Evolutionary conservation across 1,140 invertebrate genomes (phyloP).

Genomic region (Diuraphis noxia): DNA sequence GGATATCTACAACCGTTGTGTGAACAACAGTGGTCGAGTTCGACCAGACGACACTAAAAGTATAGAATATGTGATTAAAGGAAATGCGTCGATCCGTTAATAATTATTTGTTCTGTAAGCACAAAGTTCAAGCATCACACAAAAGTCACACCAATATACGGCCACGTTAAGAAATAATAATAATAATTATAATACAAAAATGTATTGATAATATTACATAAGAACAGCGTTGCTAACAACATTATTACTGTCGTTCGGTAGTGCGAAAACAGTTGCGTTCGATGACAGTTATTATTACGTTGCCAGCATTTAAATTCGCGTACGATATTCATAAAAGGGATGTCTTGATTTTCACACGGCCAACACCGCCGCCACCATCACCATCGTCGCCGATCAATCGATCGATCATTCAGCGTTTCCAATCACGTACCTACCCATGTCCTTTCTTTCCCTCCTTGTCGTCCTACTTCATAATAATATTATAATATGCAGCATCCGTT

Average conservation of each 20-base stretch:
- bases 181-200: background rate
- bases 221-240: background rate
- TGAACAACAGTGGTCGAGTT: no score
- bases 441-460: background rate
- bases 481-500: background rate
- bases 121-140: background rate
- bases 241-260: background rate
- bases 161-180: background rate
- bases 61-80: background rate
- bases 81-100: background rate
- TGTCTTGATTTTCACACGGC: slow-evolving; percentile 41
- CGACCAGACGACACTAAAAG: background rate
- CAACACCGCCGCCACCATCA: no score
- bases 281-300: slow-evolving; percentile 3
- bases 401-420: slow-evolving; percentile 40
- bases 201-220: background rate
- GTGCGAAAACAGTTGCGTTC: background rate
- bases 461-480: no score
- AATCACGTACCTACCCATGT: slow-evolving; percentile 24
- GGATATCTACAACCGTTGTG: no score
- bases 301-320: slow-evolving; percentile 1
- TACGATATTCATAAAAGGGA: slow-evolving; percentile 20
- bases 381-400: background rate
- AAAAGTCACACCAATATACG: background rate
- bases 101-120: background rate